Evolutionary conservation across 2,797 vertebrate species (phyloP).

Genomic region (Aeoliscus strigatus): DNA sequence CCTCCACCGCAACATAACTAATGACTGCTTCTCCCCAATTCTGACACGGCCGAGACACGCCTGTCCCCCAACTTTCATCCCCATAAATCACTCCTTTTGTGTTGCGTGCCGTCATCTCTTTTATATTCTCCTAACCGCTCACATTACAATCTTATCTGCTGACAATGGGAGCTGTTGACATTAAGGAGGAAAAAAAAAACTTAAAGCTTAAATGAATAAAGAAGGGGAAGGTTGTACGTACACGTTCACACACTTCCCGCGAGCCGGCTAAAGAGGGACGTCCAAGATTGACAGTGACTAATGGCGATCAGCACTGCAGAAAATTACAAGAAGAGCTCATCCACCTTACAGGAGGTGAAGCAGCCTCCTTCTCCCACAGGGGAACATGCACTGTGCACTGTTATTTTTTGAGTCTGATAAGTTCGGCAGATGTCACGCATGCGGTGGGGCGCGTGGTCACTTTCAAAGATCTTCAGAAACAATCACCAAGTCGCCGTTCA

Average conservation of each 20-base stretch:
- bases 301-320: conserved; percentile 56
- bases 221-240: conserved; percentile 31
- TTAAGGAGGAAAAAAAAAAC: conserved; percentile 11
- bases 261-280: conserved; percentile 47
- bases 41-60: conserved; percentile 31
- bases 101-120: conserved; percentile 47
- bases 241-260: conserved; percentile 27
- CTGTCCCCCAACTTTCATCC: conserved; percentile 46
- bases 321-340: conserved; percentile 54
- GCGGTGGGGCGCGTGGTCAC: background rate
- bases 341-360: conserved; percentile 38
- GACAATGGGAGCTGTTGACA: conserved; percentile 64
- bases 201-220: conserved; percentile 47
- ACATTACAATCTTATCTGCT: conserved; percentile 63
- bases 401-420: conserved; percentile 23
- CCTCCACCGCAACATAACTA: conserved; percentile 7
- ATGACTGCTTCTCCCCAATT: conserved; percentile 12
- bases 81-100: conserved; percentile 68
- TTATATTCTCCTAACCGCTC: conserved; percentile 54
- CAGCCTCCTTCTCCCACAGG: background rate
- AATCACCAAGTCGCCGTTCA: conserved; percentile 16
- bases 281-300: conserved; percentile 68
- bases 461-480: conserved; percentile 10
- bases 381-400: background rate
- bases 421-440: conserved; percentile 20